These are phyloP conservation scores for Toxostoma redivivum DNA, from an alignment of 2,113 vertebrate species.

Conservation along the genomic window DNA sequence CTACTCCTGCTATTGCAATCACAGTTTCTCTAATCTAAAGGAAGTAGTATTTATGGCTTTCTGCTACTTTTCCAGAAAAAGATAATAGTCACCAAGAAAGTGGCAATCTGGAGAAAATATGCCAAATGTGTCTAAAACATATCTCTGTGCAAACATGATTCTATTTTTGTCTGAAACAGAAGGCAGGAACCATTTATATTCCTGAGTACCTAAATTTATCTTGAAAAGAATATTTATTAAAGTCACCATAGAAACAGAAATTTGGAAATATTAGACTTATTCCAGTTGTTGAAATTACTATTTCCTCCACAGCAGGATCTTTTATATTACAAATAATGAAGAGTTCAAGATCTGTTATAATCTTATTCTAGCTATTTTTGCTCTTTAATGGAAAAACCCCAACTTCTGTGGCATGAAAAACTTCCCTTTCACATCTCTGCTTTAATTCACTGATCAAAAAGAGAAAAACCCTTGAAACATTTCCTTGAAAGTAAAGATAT, in stretches of 20 bases:
- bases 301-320: not conserved
- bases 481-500: not conserved
- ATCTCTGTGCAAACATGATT: not conserved
- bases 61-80: not conserved
- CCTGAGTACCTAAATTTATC: not conserved
- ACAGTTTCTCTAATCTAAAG: not conserved
- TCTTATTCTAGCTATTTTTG: not conserved
- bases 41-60: not conserved
- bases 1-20: not conserved
- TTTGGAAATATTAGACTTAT: not conserved
- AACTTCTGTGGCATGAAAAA: not conserved
- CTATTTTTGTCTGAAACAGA: constrained; percentile 18
- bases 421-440: not conserved
- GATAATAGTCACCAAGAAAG: not conserved
- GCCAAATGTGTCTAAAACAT: not conserved
- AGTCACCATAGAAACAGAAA: not conserved
- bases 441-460: not conserved
- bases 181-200: not conserved
- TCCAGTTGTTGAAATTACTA: not conserved
- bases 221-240: constrained; percentile 2
- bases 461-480: not conserved
- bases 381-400: not conserved
- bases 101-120: not conserved
- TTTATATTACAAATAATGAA: not conserved
- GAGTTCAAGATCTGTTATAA: not conserved